Evolutionary conservation across 2,113 vertebrate species (phyloP).

Genomic region (Percopsis transmontana): DNA sequence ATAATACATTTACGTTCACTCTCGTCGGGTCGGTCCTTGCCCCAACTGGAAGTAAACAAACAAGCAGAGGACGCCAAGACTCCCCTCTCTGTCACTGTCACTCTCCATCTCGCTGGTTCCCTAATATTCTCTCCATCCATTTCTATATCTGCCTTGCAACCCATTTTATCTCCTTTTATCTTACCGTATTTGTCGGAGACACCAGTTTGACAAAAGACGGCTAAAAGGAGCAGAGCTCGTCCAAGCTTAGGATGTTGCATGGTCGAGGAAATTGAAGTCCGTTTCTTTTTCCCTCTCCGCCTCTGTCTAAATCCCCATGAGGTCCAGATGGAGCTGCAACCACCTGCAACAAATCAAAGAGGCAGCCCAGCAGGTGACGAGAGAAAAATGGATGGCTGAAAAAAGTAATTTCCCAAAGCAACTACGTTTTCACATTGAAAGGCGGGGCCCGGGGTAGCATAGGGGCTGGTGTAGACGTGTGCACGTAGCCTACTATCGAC

Average conservation of each 20-base stretch:
- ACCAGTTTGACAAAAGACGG: slow-evolving; percentile 48
- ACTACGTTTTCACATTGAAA: slow-evolving; percentile 10
- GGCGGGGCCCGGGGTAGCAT: slow-evolving; percentile 36
- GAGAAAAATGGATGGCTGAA: background rate
- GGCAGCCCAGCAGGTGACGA: slow-evolving; percentile 8
- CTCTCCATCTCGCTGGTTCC: slow-evolving; percentile 16
- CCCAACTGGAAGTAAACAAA: background rate
- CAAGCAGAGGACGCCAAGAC: background rate
- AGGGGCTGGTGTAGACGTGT: background rate
- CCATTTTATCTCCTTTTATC: slow-evolving; percentile 1
- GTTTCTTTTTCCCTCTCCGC: background rate
- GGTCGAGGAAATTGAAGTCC: slow-evolving; percentile 39
- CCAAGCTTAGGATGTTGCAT: slow-evolving; percentile 65
- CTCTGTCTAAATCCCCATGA: slow-evolving; percentile 53
- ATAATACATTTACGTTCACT: no score
- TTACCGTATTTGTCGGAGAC: slow-evolving; percentile 72
- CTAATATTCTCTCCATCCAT: slow-evolving; percentile 13
- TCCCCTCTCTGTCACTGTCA: background rate
- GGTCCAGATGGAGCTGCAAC: slow-evolving; percentile 24
- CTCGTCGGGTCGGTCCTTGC: background rate
- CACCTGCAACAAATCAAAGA: slow-evolving; percentile 23
- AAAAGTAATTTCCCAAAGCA: slow-evolving; percentile 20
- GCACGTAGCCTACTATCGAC: slow-evolving; percentile 26
- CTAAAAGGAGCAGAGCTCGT: slow-evolving; percentile 64
- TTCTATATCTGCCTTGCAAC: background rate